These are phyloP conservation scores for Pipa parva DNA, from an alignment of 2,113 vertebrate species.

Conservation along the genomic window DNA sequence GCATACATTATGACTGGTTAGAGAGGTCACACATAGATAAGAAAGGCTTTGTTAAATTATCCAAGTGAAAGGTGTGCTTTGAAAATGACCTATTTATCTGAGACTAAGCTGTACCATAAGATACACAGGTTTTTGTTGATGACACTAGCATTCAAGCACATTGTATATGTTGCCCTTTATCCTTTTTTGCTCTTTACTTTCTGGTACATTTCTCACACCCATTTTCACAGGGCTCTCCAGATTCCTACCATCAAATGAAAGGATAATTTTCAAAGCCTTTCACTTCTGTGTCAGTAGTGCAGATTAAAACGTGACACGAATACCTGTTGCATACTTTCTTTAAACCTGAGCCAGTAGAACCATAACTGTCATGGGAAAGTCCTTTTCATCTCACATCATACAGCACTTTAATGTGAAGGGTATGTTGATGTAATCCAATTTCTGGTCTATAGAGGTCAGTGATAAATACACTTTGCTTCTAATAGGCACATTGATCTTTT, in stretches of 20 bases:
- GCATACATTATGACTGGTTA: neutral
- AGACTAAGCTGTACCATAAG: slow-evolving; percentile 45
- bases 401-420: slow-evolving; percentile 60
- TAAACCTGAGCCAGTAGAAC: slow-evolving; percentile 68
- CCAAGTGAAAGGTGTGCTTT: slow-evolving; percentile 28
- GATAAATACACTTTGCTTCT: slow-evolving; percentile 45
- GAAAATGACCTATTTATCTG: slow-evolving; percentile 45
- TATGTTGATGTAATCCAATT: slow-evolving; percentile 72
- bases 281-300: slow-evolving; percentile 56
- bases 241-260: slow-evolving; percentile 55
- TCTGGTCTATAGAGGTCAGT: slow-evolving; percentile 66
- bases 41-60: slow-evolving; percentile 26
- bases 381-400: slow-evolving; percentile 63
- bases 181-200: slow-evolving; percentile 50
- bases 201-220: slow-evolving; percentile 49
- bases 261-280: slow-evolving; percentile 72
- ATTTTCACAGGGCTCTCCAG: slow-evolving; percentile 51
- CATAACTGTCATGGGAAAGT: slow-evolving; percentile 48
- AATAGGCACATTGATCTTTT: slow-evolving; percentile 11
- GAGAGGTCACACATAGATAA: slow-evolving; percentile 16
- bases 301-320: slow-evolving; percentile 62
- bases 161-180: slow-evolving; percentile 52
- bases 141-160: slow-evolving; percentile 44
- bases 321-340: slow-evolving; percentile 67
- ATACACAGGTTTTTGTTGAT: slow-evolving; percentile 47